These are phyloP conservation scores for Cyclophora punctaria DNA, from an alignment of 2,888 invertebrate genomes.

Conservation along the genomic window DNA sequence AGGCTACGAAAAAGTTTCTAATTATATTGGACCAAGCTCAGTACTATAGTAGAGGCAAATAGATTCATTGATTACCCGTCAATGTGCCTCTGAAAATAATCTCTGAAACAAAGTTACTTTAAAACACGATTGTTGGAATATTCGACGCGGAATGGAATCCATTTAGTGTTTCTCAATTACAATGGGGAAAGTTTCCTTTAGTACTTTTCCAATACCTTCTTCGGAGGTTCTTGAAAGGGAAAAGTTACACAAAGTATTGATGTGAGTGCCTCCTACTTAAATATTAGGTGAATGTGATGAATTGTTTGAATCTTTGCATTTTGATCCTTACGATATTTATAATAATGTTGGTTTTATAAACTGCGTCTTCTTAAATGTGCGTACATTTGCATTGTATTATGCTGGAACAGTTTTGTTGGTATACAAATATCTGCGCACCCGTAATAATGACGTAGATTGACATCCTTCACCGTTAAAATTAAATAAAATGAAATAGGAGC, in stretches of 20 bases:
- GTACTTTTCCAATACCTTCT: constrained; percentile 17
- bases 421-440: too few species aligned
- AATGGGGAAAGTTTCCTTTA: constrained; percentile 14
- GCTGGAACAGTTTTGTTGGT: too few species aligned
- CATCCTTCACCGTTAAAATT: too few species aligned
- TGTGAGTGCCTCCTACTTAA: constrained; percentile 3
- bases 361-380: too few species aligned
- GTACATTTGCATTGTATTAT: too few species aligned
- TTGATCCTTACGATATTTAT: too few species aligned
- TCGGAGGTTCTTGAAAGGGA: constrained; percentile 4
- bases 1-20: constrained; percentile 36
- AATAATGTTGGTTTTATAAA: too few species aligned
- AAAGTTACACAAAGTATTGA: constrained; percentile 12
- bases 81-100: constrained; percentile 5
- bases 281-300: constrained; percentile 1
- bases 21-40: constrained; percentile 28
- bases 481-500: constrained; percentile 8
- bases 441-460: not conserved
- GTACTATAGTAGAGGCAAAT: constrained; percentile 26
- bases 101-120: constrained; percentile 3
- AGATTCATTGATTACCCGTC: not conserved
- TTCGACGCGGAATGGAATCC: constrained; percentile 8
- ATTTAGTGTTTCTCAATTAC: constrained; percentile 19
- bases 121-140: constrained; percentile 8
- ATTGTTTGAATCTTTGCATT: not conserved